These are phyloP conservation scores for Lacanobia oleracea DNA, from an alignment of 2,888 invertebrate species.

Conservation along the genomic window DNA sequence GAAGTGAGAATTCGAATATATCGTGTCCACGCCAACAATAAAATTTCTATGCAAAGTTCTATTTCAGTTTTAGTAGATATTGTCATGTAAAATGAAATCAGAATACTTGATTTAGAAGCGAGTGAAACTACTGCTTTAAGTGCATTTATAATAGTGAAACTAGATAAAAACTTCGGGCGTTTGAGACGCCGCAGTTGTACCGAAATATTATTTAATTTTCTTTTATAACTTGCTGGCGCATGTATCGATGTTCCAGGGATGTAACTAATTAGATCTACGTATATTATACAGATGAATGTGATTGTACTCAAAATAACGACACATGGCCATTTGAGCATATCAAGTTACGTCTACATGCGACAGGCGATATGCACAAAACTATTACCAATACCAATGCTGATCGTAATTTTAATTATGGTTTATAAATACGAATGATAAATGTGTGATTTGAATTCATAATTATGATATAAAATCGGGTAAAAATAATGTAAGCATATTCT, in stretches of 20 bases:
- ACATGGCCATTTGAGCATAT: slow-evolving; percentile 39
- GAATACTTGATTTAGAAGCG: background rate
- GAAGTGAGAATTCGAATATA: too few species aligned
- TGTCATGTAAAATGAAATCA: background rate
- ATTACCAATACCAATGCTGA: background rate
- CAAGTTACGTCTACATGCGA: slow-evolving; percentile 18
- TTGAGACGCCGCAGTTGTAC: background rate
- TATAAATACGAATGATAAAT: background rate
- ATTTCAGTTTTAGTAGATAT: background rate
- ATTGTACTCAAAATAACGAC: slow-evolving; percentile 12
- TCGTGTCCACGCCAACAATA: too few species aligned
- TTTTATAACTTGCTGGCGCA: background rate
- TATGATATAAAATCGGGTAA: background rate
- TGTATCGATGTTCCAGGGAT: slow-evolving; percentile 6
- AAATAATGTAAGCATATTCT: background rate
- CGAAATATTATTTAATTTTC: slow-evolving; percentile 3
- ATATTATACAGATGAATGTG: slow-evolving; percentile 14
- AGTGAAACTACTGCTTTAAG: background rate
- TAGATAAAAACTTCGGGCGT: background rate
- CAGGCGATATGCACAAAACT: background rate
- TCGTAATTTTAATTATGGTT: slow-evolving; percentile 1
- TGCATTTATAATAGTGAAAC: background rate
- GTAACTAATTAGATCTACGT: background rate
- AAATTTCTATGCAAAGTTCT: background rate
- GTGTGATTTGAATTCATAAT: background rate